These are phyloP conservation scores for Trachurus trachurus DNA, from an alignment of 2,797 vertebrate species.

Conservation along the genomic window DNA sequence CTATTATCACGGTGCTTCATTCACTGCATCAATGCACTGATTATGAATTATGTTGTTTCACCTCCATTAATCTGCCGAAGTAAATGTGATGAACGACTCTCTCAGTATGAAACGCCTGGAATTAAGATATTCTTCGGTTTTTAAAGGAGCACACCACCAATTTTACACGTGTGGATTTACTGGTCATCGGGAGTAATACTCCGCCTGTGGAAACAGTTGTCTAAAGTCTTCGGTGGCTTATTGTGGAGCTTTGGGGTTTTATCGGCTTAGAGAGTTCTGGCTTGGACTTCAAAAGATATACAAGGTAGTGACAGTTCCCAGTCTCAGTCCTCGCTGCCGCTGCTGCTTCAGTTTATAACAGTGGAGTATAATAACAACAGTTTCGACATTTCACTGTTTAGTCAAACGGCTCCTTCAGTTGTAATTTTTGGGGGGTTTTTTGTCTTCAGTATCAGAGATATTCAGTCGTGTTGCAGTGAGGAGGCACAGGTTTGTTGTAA, in stretches of 20 bases:
- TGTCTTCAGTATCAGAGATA: constrained; percentile 12
- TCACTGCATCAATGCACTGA: constrained; percentile 13
- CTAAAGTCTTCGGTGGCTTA: background rate
- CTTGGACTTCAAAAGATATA: background rate
- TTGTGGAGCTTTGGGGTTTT: background rate
- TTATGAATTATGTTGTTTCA: constrained; percentile 37
- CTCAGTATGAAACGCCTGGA: constrained; percentile 14
- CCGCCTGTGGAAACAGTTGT: background rate
- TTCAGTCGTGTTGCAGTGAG: background rate
- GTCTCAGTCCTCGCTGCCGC: too few relatives aligned
- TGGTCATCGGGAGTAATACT: background rate
- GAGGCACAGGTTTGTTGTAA: constrained; percentile 2
- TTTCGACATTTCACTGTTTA: constrained; percentile 12
- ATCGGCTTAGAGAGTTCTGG: background rate
- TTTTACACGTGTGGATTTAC: background rate
- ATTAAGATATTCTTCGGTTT: background rate
- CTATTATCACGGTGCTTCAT: constrained; percentile 5
- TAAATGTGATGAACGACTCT: constrained; percentile 12
- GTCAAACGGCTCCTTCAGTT: background rate
- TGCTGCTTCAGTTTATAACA: too few relatives aligned
- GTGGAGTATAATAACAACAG: background rate
- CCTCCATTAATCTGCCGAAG: constrained; percentile 31
- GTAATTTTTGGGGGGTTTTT: background rate
- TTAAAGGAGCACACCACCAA: background rate
- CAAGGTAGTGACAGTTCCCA: background rate